A percentile compares a stretch with the other conserved stretches of the same genome.
Evolutionary conservation across 2,797 vertebrate genomes (phyloP).

Genomic region (Poliocrania exsul): DNA sequence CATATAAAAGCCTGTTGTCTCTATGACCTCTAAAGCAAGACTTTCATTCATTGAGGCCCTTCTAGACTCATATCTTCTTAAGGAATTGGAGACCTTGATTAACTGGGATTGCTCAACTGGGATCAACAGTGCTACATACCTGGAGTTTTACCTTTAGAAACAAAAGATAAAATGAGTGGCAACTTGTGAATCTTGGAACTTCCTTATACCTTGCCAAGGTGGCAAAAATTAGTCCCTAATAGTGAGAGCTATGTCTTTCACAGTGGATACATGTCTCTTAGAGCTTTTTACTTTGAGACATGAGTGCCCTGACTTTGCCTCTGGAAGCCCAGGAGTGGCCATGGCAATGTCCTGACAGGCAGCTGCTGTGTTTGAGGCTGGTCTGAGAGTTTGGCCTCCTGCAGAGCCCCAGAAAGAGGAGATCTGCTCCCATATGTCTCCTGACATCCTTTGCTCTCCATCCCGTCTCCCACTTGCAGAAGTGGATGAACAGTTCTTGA

Average conservation of each 20-base stretch:
- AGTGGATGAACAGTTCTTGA: accelerated
- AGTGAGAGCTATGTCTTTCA: neutral
- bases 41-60: neutral
- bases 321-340: neutral
- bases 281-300: neutral
- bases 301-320: neutral
- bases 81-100: neutral
- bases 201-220: neutral
- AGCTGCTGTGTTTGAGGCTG: neutral
- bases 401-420: neutral
- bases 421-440: neutral
- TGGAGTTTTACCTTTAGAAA: neutral
- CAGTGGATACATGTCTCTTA: neutral
- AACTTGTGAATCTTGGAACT: neutral
- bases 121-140: neutral
- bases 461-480: neutral
- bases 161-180: neutral
- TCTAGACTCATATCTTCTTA: neutral
- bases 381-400: neutral
- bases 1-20: neutral
- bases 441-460: neutral
- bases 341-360: neutral
- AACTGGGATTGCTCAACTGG: neutral
- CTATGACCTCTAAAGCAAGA: neutral
- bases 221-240: neutral